Evolutionary conservation across 2,888 invertebrate genomes (phyloP).

Genomic region (Lycaena phlaeas): DNA sequence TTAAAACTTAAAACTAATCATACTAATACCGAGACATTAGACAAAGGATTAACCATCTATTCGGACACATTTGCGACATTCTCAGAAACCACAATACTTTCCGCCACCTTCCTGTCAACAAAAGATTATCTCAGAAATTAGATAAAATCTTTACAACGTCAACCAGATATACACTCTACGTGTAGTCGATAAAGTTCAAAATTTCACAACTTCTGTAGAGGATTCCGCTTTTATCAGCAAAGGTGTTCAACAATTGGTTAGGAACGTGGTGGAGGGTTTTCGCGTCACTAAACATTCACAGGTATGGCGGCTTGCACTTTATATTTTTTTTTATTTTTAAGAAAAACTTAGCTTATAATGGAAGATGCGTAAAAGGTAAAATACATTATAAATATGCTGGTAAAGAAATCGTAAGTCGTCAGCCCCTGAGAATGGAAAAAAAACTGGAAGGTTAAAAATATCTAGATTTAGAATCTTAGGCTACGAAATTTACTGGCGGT

Average conservation of each 20-base stretch:
- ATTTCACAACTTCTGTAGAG: conserved; percentile 36
- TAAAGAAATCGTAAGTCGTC: too few species aligned
- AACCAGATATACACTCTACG: too few species aligned
- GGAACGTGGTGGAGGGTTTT: conserved; percentile 34
- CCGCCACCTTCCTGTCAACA: conserved; percentile 57
- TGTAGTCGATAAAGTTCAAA: too few species aligned
- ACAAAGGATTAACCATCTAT: not conserved
- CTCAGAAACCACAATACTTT: conserved; percentile 38
- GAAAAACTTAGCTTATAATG: too few species aligned
- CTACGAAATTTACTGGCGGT: too few species aligned
- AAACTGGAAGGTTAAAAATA: too few species aligned
- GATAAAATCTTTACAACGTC: conserved; percentile 25
- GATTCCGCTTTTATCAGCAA: conserved; percentile 32
- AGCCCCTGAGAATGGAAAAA: too few species aligned
- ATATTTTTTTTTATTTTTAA: conserved; percentile 52
- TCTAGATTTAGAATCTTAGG: too few species aligned
- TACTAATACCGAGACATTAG: too few species aligned
- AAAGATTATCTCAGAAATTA: conserved; percentile 60
- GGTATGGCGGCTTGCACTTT: conserved; percentile 2
- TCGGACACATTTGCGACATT: conserved; percentile 18
- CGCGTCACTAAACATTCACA: conserved; percentile 40
- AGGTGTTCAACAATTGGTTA: conserved; percentile 45
- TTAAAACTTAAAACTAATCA: too few species aligned
- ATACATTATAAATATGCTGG: too few species aligned
- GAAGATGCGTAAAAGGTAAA: too few species aligned